Conservation (phyloP, 2,888 invertebrate genomes). For the Drosophila tanythrix region DNA sequence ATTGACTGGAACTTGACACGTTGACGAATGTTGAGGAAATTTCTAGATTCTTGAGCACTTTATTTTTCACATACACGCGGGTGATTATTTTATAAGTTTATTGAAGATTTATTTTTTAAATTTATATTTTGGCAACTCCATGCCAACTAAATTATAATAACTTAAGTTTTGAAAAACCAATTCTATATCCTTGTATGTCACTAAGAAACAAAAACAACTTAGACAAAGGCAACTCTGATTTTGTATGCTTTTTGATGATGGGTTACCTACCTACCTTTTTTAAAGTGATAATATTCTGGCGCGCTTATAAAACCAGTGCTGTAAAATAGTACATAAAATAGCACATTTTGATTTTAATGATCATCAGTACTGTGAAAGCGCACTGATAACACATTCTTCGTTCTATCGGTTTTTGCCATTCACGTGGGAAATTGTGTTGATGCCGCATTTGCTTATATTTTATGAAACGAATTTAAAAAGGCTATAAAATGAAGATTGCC, state of each 20-base stretch:
- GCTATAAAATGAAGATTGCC: slow-evolving; percentile 92
- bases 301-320: slow-evolving; percentile 8
- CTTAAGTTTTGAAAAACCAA: slow-evolving; percentile 59
- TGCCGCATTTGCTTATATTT: slow-evolving; percentile 41
- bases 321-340: not conserved
- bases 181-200: slow-evolving; percentile 69
- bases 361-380: not conserved
- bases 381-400: not conserved
- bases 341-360: not conserved
- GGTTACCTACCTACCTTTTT: too few relatives aligned
- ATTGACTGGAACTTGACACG: slow-evolving; percentile 37
- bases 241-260: too few relatives aligned
- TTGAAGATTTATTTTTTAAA: slow-evolving; percentile 69
- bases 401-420: slow-evolving; percentile 15
- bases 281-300: not conserved
- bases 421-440: not conserved
- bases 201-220: slow-evolving; percentile 41
- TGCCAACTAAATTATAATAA: slow-evolving; percentile 70
- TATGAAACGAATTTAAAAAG: slow-evolving; percentile 15
- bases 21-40: slow-evolving; percentile 51
- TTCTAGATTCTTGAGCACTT: slow-evolving; percentile 60
- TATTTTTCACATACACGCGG: slow-evolving; percentile 41
- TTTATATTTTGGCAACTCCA: slow-evolving; percentile 51
- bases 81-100: slow-evolving; percentile 64
- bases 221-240: not conserved